Evolutionary conservation across 2,888 invertebrate genomes (phyloP).

Genomic region (Yponomeuta cagnagella): DNA sequence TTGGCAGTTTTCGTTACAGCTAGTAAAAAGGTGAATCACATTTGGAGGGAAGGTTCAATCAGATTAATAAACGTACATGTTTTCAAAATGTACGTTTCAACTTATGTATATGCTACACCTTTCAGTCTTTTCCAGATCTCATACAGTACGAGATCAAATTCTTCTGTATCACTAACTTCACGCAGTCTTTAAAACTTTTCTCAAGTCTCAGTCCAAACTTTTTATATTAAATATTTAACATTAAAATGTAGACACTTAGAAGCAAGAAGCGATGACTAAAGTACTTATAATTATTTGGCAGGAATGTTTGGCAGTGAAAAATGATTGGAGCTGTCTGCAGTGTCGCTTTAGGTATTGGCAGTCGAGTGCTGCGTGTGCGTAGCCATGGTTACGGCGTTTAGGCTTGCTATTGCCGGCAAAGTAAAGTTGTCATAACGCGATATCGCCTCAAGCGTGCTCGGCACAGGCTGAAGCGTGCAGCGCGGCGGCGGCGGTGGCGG

Average conservation of each 20-base stretch:
- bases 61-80: not conserved
- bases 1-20: not conserved
- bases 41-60: not conserved
- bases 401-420: slow-evolving; percentile 30
- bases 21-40: not conserved
- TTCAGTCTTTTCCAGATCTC: not conserved
- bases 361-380: slow-evolving; percentile 36
- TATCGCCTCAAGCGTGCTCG: slow-evolving; percentile 52
- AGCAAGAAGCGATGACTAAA: slow-evolving; percentile 42
- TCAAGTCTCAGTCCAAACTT: not conserved
- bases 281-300: slow-evolving; percentile 28
- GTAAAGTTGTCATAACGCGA: slow-evolving; percentile 40
- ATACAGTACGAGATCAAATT: not conserved
- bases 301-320: slow-evolving; percentile 43
- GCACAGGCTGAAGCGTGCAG: slow-evolving; percentile 59
- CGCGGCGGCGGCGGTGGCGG: slow-evolving; percentile 27
- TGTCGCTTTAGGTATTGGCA: slow-evolving; percentile 42
- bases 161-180: not conserved
- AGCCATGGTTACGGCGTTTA: slow-evolving; percentile 40
- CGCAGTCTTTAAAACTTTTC: not conserved
- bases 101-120: not conserved
- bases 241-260: slow-evolving; percentile 24
- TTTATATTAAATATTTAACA: not conserved
- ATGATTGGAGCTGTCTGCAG: slow-evolving; percentile 13
- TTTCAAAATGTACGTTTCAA: too few relatives aligned